Evolutionary conservation across 2,888 invertebrate genomes (phyloP).

Genomic region (Mactromeris polynyma): DNA sequence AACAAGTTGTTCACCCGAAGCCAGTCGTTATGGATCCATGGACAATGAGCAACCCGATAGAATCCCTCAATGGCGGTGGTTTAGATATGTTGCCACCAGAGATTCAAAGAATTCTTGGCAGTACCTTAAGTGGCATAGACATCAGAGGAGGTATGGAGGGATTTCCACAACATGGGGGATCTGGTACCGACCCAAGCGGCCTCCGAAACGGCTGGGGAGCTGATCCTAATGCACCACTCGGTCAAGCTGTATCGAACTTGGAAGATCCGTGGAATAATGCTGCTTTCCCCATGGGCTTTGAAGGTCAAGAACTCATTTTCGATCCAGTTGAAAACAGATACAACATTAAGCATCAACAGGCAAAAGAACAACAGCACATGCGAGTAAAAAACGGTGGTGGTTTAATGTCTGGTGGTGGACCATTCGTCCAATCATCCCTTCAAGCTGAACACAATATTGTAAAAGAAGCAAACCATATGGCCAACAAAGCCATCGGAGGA

Average conservation of each 20-base stretch:
- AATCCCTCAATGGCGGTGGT: neutral
- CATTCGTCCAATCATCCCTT: neutral
- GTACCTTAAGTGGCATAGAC: conserved; percentile 34
- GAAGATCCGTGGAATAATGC: conserved; percentile 40
- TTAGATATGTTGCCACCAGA: conserved; percentile 17
- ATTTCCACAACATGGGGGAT: conserved; percentile 56
- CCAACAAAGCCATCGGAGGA: neutral
- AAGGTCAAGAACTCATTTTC: conserved; percentile 37
- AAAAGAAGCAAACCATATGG: conserved; percentile 35
- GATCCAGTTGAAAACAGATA: conserved; percentile 32
- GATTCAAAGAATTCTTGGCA: conserved; percentile 41
- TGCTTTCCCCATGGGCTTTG: conserved; percentile 35
- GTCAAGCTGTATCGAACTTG: conserved; percentile 41
- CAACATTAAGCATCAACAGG: conserved; percentile 16
- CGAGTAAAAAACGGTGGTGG: conserved; percentile 20
- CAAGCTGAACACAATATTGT: conserved; percentile 43
- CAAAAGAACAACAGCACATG: conserved; percentile 18
- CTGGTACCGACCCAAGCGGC: conserved; percentile 31
- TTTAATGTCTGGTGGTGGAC: neutral
- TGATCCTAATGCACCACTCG: conserved; percentile 19
- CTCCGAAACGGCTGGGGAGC: conserved; percentile 56
- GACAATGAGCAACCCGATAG: neutral
- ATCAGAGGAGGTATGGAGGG: conserved; percentile 42
- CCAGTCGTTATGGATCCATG: neutral
- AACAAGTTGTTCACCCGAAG: neutral